Evolutionary conservation across 2,113 vertebrate genomes (phyloP).

Genomic region (Catagonus wagneri): DNA sequence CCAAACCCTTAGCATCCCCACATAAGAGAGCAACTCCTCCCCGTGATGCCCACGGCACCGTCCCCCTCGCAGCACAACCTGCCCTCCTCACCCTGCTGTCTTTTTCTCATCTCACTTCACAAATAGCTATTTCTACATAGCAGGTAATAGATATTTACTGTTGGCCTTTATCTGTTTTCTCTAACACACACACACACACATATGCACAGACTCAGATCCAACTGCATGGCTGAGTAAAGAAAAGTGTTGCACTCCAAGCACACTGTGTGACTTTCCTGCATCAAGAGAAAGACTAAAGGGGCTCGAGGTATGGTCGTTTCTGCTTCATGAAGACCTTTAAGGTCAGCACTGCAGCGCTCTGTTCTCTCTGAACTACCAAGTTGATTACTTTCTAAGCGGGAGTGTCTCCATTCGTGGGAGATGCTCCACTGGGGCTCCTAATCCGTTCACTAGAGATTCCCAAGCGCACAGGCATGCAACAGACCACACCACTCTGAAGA

Average conservation of each 20-base stretch:
- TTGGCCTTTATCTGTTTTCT: not conserved
- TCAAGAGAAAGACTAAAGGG: slow-evolving; percentile 19
- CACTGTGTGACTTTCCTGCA: not conserved
- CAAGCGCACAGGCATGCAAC: slow-evolving; percentile 34
- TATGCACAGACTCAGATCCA: not conserved
- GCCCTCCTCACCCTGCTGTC: not conserved
- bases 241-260: not conserved
- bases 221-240: not conserved
- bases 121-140: not conserved
- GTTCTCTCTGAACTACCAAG: slow-evolving; percentile 65
- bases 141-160: not conserved
- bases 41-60: not conserved
- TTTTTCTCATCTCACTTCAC: not conserved
- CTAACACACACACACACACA: not conserved
- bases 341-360: not conserved
- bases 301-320: not conserved
- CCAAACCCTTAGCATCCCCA: not conserved
- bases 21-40: not conserved
- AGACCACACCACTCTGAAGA: slow-evolving; percentile 51
- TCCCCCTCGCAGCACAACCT: not conserved
- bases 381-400: slow-evolving; percentile 74
- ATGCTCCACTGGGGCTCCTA: slow-evolving; percentile 33
- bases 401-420: slow-evolving; percentile 58
- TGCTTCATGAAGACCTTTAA: slow-evolving; percentile 64
- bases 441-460: slow-evolving; percentile 21